phyloP scores from a whole-genome alignment of 2,797 vertebrate species.

The Myoxocephalus aenaeus region DNA sequence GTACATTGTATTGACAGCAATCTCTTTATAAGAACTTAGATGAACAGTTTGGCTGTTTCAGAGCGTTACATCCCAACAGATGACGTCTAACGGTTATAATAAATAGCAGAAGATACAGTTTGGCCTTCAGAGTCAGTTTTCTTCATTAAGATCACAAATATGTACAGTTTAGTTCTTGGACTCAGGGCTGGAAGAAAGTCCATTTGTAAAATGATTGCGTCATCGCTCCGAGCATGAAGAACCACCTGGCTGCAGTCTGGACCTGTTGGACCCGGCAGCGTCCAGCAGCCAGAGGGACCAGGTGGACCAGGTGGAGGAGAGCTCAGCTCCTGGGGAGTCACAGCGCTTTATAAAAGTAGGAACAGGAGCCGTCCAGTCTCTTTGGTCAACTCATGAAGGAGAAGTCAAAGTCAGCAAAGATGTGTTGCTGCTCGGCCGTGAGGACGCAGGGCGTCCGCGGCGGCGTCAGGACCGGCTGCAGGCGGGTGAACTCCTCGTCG shows the following conservation, averaged over 20 bases:
- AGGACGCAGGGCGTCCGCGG: constrained; percentile 82
- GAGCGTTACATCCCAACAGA: constrained; percentile 3
- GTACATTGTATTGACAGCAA: background rate
- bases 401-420: constrained; percentile 94
- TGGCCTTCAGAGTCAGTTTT: background rate
- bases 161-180: constrained; percentile 30
- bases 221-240: background rate
- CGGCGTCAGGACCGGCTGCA: constrained; percentile 89
- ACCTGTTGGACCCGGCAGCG: background rate
- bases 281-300: background rate
- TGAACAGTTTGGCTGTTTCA: background rate
- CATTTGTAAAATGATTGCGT: constrained; percentile 11
- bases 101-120: constrained; percentile 4
- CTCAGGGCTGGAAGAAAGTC: background rate
- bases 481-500: constrained; percentile 91
- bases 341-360: background rate
- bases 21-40: background rate
- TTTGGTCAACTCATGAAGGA: constrained; percentile 78
- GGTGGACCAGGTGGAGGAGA: background rate
- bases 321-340: constrained; percentile 10
- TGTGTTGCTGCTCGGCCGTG: constrained; percentile 84
- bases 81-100: background rate
- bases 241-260: background rate
- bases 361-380: background rate
- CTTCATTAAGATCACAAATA: constrained; percentile 33